A percentile compares a stretch with the other conserved stretches of the same genome.
These are phyloP conservation scores for Atethmia centrago DNA, from an alignment of 2,888 invertebrate species.

Conservation along the genomic window DNA sequence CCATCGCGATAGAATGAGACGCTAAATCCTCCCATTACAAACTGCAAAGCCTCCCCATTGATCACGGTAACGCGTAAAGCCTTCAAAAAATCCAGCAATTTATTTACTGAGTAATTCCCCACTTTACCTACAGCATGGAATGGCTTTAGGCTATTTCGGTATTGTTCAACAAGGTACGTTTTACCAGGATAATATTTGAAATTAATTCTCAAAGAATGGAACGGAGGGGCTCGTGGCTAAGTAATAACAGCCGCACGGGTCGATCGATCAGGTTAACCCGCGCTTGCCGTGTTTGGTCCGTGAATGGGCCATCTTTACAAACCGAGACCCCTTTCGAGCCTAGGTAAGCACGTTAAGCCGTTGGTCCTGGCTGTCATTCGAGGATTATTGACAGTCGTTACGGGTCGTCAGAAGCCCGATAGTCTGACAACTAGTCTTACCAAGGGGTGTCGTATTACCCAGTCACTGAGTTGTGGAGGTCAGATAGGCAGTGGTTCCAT, in stretches of 20 bases:
- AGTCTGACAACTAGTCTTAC: background rate
- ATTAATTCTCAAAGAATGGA: conserved; percentile 1
- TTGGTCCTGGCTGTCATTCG: background rate
- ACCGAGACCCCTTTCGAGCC: background rate
- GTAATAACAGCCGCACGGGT: background rate
- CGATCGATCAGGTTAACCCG: background rate
- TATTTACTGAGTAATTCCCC: conserved; percentile 85
- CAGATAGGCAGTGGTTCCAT: background rate
- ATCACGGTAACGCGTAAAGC: conserved; percentile 88
- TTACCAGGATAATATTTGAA: conserved; percentile 1
- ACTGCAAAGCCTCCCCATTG: conserved; percentile 86
- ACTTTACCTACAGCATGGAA: conserved; percentile 58
- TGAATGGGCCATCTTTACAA: background rate
- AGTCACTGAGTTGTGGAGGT: background rate
- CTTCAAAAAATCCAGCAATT: conserved; percentile 88
- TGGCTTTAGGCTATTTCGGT: conserved; percentile 40
- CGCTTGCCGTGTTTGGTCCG: background rate
- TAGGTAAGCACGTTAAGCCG: background rate
- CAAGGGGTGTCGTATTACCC: background rate
- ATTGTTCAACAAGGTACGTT: conserved; percentile 33
- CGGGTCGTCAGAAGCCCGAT: background rate
- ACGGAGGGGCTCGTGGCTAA: background rate
- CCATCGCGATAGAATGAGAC: conserved; percentile 71
- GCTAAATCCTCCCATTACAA: conserved; percentile 83
- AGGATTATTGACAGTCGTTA: background rate